Percentiles rank a stretch among this genome's conserved stretches.
Evolutionary conservation across 2,888 invertebrate genomes (phyloP).

Genomic region (Mythimna impura): DNA sequence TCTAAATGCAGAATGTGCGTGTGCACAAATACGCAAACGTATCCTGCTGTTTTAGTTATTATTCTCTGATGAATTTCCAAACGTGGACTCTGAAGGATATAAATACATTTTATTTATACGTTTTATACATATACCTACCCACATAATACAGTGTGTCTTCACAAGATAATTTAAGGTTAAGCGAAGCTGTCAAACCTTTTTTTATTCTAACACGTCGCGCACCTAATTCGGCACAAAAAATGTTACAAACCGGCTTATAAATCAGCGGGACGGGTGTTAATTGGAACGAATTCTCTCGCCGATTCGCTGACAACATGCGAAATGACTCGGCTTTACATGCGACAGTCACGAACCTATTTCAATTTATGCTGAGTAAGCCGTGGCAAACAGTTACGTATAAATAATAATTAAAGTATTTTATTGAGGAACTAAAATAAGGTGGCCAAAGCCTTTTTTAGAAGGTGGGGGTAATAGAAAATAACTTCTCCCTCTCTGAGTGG

Average conservation of each 20-base stretch:
- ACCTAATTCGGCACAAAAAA: slow-evolving; percentile 83
- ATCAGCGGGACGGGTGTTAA: slow-evolving; percentile 86
- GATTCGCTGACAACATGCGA: slow-evolving; percentile 73
- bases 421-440: neutral
- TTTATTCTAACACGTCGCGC: slow-evolving; percentile 79
- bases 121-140: neutral
- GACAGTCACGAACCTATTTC: slow-evolving; percentile 48
- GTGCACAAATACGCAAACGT: slow-evolving; percentile 27
- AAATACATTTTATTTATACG: slow-evolving; percentile 16
- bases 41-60: slow-evolving; percentile 50
- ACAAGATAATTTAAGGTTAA: slow-evolving; percentile 61
- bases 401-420: neutral
- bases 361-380: slow-evolving; percentile 28
- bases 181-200: slow-evolving; percentile 69
- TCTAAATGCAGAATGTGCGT: slow-evolving; percentile 46
- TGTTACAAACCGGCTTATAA: slow-evolving; percentile 82
- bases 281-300: slow-evolving; percentile 84
- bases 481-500: too few relatives aligned
- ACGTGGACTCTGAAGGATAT: slow-evolving; percentile 24
- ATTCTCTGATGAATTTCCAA: slow-evolving; percentile 33
- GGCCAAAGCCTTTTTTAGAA: too few relatives aligned
- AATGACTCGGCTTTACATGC: slow-evolving; percentile 46
- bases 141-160: slow-evolving; percentile 36
- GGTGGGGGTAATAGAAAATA: too few relatives aligned
- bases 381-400: neutral